Base-by-base conservation (phyloP, 2,113 vertebrate genomes). In the Noctilio leporinus region DNA sequence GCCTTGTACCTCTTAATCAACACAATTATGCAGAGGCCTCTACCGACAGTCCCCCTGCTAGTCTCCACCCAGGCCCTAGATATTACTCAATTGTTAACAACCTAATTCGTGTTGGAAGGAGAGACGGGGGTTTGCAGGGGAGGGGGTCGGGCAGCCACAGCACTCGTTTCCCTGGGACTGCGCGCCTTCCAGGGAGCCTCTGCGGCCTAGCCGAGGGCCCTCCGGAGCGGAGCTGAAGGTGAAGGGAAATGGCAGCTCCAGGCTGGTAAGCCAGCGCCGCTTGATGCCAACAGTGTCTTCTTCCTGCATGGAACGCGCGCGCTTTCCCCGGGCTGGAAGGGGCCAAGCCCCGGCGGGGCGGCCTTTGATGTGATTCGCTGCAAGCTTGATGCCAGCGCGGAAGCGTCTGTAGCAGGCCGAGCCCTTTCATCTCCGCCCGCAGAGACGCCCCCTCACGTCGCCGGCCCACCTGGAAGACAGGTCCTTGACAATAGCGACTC, bases 331-430 rank as follows among this genome's bases (percentile, higher is more conserved):
- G 98, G 98, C 98, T 97, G 97, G 97, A 97, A 99, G 98, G 98
- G 98, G 98, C 98, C 96, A 98, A 98, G 99, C 98, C 98, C 97
- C 97, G 98, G 98, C 98, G 98, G 97, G 98, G 96, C 84, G 97
- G 78, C 98, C 98, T 99, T 99, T 99, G 99, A 99, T 98, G 98
- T 98, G 98, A 98, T 98, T 98, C 98, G 98, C 97, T 96, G 97
- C 98, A 98, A 99, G 98, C 98, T 98, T 98, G 98, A 98, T 98
- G 98, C 99, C 97, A 97, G 98, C 86, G 72, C 97, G 76, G 97
- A 98, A 98, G 97, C 98, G 98, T 99, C 98, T 98, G 98, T 98
- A 97, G 97, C 98, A 98, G 98, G 94, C 97, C 95, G 83, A 93
- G 95, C 89, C 91, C 98, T 99, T 99, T 99, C 98, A 99, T 99